phyloP scores from a whole-genome alignment of 2,888 invertebrate genomes.

The Callyntrura guangdongensis region DNA sequence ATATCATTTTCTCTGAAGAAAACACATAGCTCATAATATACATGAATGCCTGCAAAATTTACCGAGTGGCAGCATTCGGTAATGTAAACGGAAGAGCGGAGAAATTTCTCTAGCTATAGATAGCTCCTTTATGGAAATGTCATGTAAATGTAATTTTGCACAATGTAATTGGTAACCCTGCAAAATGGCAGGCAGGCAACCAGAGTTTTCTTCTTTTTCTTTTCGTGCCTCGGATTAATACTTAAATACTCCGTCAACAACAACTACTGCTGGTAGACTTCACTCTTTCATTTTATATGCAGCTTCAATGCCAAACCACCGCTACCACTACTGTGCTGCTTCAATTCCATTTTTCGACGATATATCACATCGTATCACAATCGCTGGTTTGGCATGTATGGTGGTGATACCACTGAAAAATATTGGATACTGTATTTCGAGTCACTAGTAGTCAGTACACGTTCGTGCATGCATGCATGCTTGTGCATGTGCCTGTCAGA shows the following conservation, averaged over 20 bases:
- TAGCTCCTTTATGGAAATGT: conserved; percentile 11
- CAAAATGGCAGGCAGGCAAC: conserved; percentile 19
- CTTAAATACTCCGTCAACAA: conserved; percentile 27
- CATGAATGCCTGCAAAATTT: conserved; percentile 28
- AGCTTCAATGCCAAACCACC: not conserved
- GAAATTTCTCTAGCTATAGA: not conserved
- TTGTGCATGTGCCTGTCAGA: conserved; percentile 78
- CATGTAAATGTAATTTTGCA: conserved; percentile 55
- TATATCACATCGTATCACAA: not conserved
- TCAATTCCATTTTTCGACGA: not conserved
- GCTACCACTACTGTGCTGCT: not conserved
- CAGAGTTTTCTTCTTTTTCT: not conserved
- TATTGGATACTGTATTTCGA: too few relatives aligned
- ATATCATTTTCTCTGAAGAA: not conserved
- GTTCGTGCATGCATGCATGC: conserved; percentile 39
- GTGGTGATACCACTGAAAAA: not conserved
- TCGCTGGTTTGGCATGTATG: not conserved
- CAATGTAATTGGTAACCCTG: conserved; percentile 47
- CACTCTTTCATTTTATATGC: conserved; percentile 39
- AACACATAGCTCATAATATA: conserved; percentile 15
- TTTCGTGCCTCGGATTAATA: conserved; percentile 1
- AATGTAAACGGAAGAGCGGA: not conserved
- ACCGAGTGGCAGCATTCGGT: not conserved
- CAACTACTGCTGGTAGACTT: not conserved
- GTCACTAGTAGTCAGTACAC: not conserved